Evolutionary conservation across 2,113 vertebrate genomes (phyloP), one percentile per base, ranked within the genome.

Genomic region (Dasyornis broadbenti): DNA sequence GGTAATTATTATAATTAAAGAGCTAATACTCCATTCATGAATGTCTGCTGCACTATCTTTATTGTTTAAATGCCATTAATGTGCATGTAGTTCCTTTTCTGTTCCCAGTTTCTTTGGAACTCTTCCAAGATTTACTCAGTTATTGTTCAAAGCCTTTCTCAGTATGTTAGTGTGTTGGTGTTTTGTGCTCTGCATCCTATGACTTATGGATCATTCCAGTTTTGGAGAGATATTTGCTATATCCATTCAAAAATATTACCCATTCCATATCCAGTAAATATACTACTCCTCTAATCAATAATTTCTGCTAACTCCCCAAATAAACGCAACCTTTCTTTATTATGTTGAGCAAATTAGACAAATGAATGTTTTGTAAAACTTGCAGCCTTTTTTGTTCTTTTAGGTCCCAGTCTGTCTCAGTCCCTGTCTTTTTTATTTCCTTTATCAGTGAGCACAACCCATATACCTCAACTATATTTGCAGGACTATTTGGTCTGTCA

Each of bases 1-100:
- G 89, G 96, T 97, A 97, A 98, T 98, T 97, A 97, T 94, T 94
- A 95, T 97, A 98, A 98, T 97, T 97, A 97, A 97, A 96, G 93
- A 92, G 92, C 97, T 96, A 91, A 97, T 97, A 94, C 89, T 80
- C 94, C 96, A 95, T 96, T 97, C 96, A 72, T 31, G 92, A 97
- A 95, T 68, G 77, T 95, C 93, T 97, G 95, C 96, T 91, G 94
- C 59, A 76, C 83, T 91, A 53, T 93, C 94, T 92, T 90, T 97
- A 97, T 97, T 97, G 96, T 98, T 94, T 98, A 95, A 95, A 94
- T 50, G 66, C 94, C 93, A 96, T 98, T 97, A 97, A 97, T 97
- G 92, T 91, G 70, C 42, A 22, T 80, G 85, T 95, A 96, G 93
- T 78, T 96, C 54, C 86, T 97, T 95, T 97, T 97, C 95, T 94